phyloP scores from a whole-genome alignment of 2,888 invertebrate species.

The Lacanobia wlatinum region DNA sequence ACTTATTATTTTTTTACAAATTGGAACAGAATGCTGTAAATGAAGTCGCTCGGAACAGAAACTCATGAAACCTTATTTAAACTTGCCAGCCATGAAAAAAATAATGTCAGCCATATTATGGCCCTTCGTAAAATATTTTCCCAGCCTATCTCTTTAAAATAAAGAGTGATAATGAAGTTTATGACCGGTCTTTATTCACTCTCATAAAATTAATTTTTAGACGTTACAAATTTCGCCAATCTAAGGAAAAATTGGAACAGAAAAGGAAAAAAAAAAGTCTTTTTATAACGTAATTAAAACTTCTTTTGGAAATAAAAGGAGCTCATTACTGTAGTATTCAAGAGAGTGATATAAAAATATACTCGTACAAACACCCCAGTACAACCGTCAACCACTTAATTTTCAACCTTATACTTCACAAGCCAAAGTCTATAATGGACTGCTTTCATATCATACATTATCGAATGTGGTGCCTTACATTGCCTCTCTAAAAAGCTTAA shows the following conservation, averaged over 20 bases:
- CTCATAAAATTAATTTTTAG: conserved; percentile 66
- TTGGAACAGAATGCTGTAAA: not conserved
- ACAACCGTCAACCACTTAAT: not conserved
- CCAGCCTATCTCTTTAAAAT: conserved; percentile 37
- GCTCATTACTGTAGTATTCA: conserved; percentile 60
- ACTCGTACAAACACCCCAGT: conserved; percentile 10
- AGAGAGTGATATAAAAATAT: conserved; percentile 48
- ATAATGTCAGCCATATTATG: conserved; percentile 19
- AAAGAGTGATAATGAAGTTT: conserved; percentile 64
- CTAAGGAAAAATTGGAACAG: conserved; percentile 49
- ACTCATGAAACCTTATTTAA: conserved; percentile 15
- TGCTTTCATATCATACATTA: not conserved
- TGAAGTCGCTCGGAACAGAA: conserved; percentile 13
- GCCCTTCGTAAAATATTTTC: conserved; percentile 14
- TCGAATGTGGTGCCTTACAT: conserved; percentile 43
- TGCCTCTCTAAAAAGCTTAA: conserved; percentile 37
- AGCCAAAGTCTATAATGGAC: conserved; percentile 15
- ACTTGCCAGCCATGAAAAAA: conserved; percentile 26
- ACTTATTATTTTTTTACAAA: not conserved
- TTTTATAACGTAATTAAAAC: conserved; percentile 74
- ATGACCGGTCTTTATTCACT: conserved; percentile 56
- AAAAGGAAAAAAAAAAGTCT: conserved; percentile 60
- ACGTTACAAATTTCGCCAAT: conserved; percentile 63
- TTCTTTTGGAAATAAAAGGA: conserved; percentile 65
- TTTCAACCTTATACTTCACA: conserved; percentile 14